Evolutionary conservation across 2,113 vertebrate genomes (phyloP), one percentile per base, ranked within the genome.

Genomic region (Trematocara nigrifrons): DNA sequence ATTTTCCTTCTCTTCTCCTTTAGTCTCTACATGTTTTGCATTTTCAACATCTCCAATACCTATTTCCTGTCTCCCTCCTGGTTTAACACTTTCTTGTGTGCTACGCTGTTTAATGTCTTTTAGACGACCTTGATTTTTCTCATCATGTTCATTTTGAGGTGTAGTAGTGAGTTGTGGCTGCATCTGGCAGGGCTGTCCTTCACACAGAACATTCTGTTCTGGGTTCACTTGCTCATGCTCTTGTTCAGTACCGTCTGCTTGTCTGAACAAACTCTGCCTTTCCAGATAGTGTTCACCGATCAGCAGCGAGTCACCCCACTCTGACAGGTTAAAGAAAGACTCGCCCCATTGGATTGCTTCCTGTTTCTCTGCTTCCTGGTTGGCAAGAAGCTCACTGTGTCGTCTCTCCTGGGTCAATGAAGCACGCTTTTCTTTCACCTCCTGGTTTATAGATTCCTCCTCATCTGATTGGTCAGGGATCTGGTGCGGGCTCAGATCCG

Each of bases 291-390:
- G 95, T 86, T 98, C 96, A 3, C 94, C 95, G 85, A 97, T 94
- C 49, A 97, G 79, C 85, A 96, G 81, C 16, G 97, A 96, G 95
- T 97, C 96, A 2, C 95, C 97, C 90, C 97, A 96, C 92, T 97
- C 97, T 1, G 97, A 98, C 82, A 97, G 95, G n/a, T 95, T 91
- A 88, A 97, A 89, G 87, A 96, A 99, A 12, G 95, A 96, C 87
- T 97, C 96, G 16, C 94, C 93, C 96, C 97, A 97, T 13, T 95
- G 95, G 66, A 94, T 35, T 1, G 95, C 96, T 66, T 97, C 96
- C 31, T 92, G 94, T 77, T 95, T 87, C 9, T 96, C 95, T 0
- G 88, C 90, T 76, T 95, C 92, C 87, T 93, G 94, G 85, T 95
- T 93, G 47, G 92, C 86, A 1, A 95, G 87, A 18, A 92, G 74